Conservation (phyloP, 1,140 invertebrate genomes). For the Drosophila elegans region DNA sequence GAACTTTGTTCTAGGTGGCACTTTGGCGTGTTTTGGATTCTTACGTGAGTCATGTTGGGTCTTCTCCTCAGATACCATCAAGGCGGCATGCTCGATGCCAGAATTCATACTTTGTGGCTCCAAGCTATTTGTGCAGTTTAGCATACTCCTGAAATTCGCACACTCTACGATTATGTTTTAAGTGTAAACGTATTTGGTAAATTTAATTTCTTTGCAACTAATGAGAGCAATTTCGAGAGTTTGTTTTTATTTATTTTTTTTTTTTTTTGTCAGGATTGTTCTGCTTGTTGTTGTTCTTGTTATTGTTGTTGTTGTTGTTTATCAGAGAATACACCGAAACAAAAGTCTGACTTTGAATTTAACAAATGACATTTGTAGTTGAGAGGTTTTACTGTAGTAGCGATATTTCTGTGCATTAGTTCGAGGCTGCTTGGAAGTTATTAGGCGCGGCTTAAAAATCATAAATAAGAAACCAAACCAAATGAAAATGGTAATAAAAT, state of each 20-base stretch:
- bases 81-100: conserved; percentile 90
- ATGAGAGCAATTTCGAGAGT: conserved; percentile 61
- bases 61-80: conserved; percentile 91
- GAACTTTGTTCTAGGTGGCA: conserved; percentile 28
- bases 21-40: conserved; percentile 78
- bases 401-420: neutral
- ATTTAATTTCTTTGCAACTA: conserved; percentile 75
- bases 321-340: neutral
- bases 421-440: conserved; percentile 71
- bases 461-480: conserved; percentile 21
- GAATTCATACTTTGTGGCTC: conserved; percentile 89
- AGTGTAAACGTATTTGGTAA: conserved; percentile 84
- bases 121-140: conserved; percentile 92
- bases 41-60: conserved; percentile 93
- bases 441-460: conserved; percentile 65
- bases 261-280: conserved; percentile 8
- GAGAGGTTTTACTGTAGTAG: conserved; percentile 1
- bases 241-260: conserved; percentile 8
- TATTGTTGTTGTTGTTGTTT: conserved; percentile 2
- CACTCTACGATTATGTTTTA: conserved; percentile 87
- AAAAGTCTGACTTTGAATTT: neutral
- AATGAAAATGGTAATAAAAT: conserved; percentile 5
- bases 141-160: conserved; percentile 92
- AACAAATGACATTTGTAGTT: neutral
- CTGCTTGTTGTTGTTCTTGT: conserved; percentile 3